Evolutionary conservation across 2,888 invertebrate species (phyloP), one percentile per base, ranked within the genome.

Genomic region (Tetramorium bicarinatum): DNA sequence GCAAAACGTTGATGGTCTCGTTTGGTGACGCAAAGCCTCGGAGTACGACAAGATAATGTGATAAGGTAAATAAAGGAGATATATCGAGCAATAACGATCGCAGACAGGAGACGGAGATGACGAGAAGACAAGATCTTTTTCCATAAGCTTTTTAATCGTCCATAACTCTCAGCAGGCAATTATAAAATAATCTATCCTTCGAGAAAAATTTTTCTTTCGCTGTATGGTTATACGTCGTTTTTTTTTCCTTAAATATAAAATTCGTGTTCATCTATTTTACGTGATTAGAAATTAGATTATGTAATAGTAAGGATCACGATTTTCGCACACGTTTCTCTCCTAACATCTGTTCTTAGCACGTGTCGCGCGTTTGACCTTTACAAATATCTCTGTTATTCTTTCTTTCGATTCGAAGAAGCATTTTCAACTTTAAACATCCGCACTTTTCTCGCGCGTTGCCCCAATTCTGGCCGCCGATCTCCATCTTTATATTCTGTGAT

Each of bases 401-500:
- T 25, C 21, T n/a, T 56, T 18, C 13, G 11, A 18, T n/a, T n/a
- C 15, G 8, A 79, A 13, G 18, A n/a, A 54, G 25, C 41, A 72
- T 79, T 79, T 79, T 72, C 34, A 72, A 13, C 47, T 59, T 74
- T 74, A 47, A 59, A 80, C 74, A 47, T 72, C 34, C 44, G n/a
- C 44, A 47, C 8, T 25, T 59, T 8, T 47, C 34, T 13, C 41
- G 38, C 52, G 18, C 38, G 29, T 13, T 59, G 34, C 21, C 59
- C 47, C 74, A 80, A 74, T 80, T 80, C 18, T 25, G 56, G 29
- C 29, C 15, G 61, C 29, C 75, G 59, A n/a, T 75, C 29, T 34
- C 21, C 56, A 44, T 59, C 74, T 80, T 72, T 49, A 38, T 72
- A 79, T 47, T 79, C 34, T 38, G 18, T 7, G 75, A 72, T 44